A percentile compares a stretch with the other conserved stretches of the same genome.
phyloP scores from a whole-genome alignment of 2,797 vertebrate species.

The Artibeus lituratus region DNA sequence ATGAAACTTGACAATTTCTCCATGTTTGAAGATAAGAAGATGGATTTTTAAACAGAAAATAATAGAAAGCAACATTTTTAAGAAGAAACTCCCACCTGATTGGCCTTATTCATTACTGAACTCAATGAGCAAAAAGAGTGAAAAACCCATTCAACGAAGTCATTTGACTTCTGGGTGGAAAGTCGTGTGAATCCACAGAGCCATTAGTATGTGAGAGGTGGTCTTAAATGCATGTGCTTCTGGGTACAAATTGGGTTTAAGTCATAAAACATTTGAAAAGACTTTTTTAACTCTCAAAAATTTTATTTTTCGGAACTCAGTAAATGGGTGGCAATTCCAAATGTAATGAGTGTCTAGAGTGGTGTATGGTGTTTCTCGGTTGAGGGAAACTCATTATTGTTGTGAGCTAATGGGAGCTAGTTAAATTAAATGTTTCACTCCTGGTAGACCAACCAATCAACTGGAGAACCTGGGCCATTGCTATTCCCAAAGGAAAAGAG shows the following conservation, averaged over 20 bases:
- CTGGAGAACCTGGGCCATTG: conserved; percentile 34
- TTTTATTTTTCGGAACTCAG: background rate
- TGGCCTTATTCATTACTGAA: conserved; percentile 7
- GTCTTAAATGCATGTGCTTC: background rate
- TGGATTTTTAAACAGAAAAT: conserved; percentile 9
- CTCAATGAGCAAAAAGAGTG: background rate
- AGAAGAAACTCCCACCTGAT: background rate
- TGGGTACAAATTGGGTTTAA: background rate
- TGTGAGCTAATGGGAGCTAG: conserved; percentile 4
- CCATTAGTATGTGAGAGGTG: background rate
- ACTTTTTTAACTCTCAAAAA: background rate
- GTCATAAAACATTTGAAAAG: conserved; percentile 23
- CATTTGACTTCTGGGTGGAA: background rate
- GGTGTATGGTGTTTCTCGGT: background rate
- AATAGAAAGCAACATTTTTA: background rate
- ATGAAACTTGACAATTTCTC: background rate
- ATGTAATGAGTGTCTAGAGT: background rate
- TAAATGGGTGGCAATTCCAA: background rate
- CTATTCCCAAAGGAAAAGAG: background rate
- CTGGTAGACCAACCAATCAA: background rate
- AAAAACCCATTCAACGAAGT: background rate
- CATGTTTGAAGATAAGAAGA: background rate
- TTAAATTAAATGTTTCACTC: conserved; percentile 67
- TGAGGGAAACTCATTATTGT: conserved; percentile 39
- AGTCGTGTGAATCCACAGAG: background rate